These are phyloP conservation scores for Puntigrus tetrazona DNA, from an alignment of 2,113 vertebrate genomes.

Conservation along the genomic window DNA sequence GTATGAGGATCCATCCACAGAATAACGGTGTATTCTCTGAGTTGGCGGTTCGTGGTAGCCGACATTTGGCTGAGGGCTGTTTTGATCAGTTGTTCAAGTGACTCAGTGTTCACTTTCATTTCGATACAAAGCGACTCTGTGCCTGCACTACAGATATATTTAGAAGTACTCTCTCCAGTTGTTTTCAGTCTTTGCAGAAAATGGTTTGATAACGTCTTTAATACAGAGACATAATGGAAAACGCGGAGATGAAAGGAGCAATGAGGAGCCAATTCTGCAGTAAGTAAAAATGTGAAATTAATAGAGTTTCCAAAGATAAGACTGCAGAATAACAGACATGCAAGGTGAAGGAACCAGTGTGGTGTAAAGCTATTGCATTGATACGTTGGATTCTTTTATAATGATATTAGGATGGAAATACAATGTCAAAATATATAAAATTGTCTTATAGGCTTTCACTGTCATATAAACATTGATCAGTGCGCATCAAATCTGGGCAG, in stretches of 20 bases:
- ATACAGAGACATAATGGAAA: not conserved
- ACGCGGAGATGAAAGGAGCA: not conserved
- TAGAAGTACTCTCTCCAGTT: conserved; percentile 7
- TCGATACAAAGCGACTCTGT: not conserved
- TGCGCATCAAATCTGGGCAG: too few relatives aligned
- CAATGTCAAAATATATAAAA: too few relatives aligned
- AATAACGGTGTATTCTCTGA: not conserved
- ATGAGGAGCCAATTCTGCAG: not conserved
- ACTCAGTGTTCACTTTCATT: not conserved
- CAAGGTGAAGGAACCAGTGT: not conserved
- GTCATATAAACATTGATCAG: too few relatives aligned
- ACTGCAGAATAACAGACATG: not conserved
- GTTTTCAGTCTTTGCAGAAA: not conserved
- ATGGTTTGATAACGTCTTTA: not conserved
- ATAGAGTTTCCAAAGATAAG: not conserved
- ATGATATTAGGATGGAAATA: too few relatives aligned
- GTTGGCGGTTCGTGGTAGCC: not conserved
- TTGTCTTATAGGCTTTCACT: too few relatives aligned
- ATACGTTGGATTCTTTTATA: not conserved
- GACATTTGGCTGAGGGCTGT: not conserved
- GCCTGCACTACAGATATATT: not conserved
- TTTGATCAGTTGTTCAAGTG: conserved; percentile 19
- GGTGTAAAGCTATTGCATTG: not conserved
- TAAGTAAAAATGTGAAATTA: not conserved
- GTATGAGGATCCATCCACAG: not conserved